phyloP scores from a whole-genome alignment of 2,888 invertebrate species.

The Agonopterix alstromeriana region DNA sequence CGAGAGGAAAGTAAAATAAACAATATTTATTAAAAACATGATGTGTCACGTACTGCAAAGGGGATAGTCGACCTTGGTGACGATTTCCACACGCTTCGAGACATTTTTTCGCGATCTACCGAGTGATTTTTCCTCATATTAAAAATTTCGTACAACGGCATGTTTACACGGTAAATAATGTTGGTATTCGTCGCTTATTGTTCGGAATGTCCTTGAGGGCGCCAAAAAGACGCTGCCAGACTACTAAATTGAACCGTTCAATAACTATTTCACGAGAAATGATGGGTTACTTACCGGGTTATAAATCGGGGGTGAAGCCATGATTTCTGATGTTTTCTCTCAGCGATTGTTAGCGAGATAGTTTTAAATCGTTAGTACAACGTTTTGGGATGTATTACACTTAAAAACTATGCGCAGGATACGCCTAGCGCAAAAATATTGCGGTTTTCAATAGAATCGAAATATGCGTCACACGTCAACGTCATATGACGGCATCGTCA shows the following conservation, averaged over 20 bases:
- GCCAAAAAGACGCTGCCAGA: constrained; percentile 22
- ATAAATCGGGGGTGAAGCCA: constrained; percentile 57
- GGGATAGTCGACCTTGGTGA: background rate
- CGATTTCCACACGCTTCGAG: background rate
- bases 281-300: constrained; percentile 49
- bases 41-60: background rate
- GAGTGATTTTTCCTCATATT: constrained; percentile 4
- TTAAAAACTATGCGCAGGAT: constrained; percentile 28
- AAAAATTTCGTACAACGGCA: constrained; percentile 11
- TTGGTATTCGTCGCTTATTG: constrained; percentile 27
- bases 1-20: background rate
- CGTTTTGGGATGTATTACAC: constrained; percentile 22
- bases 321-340: constrained; percentile 22
- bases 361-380: constrained; percentile 16
- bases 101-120: constrained; percentile 10
- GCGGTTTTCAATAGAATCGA: constrained; percentile 32
- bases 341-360: constrained; percentile 8
- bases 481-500: constrained; percentile 44
- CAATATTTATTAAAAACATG: background rate
- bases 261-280: constrained; percentile 12
- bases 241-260: constrained; percentile 11
- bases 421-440: constrained; percentile 40
- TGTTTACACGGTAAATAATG: constrained; percentile 34
- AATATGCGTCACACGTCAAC: constrained; percentile 47
- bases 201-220: constrained; percentile 49